Base-by-base conservation (phyloP, 2,797 vertebrate species). In the Crocidura indochinensis region DNA sequence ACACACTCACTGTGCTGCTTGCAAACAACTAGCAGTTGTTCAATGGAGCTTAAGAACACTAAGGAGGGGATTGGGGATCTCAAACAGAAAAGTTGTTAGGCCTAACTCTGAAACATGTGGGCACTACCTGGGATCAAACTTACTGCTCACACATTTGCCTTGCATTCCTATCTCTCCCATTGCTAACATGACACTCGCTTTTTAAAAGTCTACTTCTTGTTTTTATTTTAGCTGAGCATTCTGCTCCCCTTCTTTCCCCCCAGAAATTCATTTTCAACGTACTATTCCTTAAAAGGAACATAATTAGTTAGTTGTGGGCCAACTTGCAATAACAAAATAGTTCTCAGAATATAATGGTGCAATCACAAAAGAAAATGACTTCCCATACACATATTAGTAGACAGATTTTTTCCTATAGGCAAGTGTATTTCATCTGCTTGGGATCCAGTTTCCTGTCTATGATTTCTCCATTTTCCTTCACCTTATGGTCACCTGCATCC, bases 311-410 rank as follows among this genome's bases (percentile, higher is more conserved):
- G 14, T 31, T 65, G 20, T 47, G 84, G 79, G 56, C 29, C 67
- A 74, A 11, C 2, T n/a, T 89, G 93, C 31, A 44, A 10, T 67
- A 71, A 80, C 20, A 86, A 65, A 91, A 62, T 26, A 83, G 1
- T 88, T 73, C 19, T 24, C 4, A 53, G 44, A 14, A 46, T 72
- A 49, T 38, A 77, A 62, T 15, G 29, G n/a, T 8, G 14, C 68
- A 31, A 14, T 46, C 46, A 76, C 29, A 68, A 46, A 81, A 86
- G 20, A 77, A 90, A 17, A 20, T 53, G 6, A 8, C 60, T 80
- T 84, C 83, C 75, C 53, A 75, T 2, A 53, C 20, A 2, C 15
- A 2, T 51, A 10, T 10, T 65, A 56, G 72, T 12, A 10, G 10
- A 22, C 6, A 11, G 29, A 6, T 88, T 71, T 90, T 84, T 31